Percentiles rank a stretch among this genome's conserved stretches.
Conservation (phyloP, 2,888 invertebrate genomes). For the Sipha maydis region DNA sequence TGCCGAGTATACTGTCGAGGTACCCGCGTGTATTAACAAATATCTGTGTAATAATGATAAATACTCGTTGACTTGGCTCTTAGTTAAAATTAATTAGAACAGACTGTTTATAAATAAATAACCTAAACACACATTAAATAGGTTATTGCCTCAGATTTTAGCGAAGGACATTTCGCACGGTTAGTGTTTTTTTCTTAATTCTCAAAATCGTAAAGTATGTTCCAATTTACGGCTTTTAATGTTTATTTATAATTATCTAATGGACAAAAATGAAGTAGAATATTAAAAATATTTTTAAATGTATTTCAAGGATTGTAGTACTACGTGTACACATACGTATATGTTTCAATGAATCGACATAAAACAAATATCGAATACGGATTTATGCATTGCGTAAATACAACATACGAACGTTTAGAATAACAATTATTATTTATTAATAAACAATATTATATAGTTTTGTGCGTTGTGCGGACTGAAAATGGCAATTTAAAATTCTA, state of each 20-base stretch:
- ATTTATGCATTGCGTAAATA: slow-evolving; percentile 12
- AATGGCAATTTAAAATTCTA: slow-evolving; percentile 57
- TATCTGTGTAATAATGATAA: slow-evolving; percentile 18
- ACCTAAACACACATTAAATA: background rate
- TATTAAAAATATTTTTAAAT: background rate
- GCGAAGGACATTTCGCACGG: slow-evolving; percentile 1
- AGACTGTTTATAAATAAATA: slow-evolving; percentile 7
- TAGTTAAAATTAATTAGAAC: slow-evolving; percentile 23
- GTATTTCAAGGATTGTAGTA: background rate
- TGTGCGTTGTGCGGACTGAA: slow-evolving; percentile 29
- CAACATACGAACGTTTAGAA: background rate
- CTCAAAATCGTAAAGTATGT: background rate
- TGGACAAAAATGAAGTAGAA: background rate
- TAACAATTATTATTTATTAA: slow-evolving; percentile 30
- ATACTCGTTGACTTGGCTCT: background rate
- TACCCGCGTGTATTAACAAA: too few relatives aligned
- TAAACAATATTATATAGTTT: slow-evolving; percentile 14
- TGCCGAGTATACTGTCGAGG: too few relatives aligned
- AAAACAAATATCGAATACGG: background rate
- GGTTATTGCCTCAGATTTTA: slow-evolving; percentile 14
- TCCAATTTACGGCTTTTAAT: background rate
- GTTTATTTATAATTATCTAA: too few relatives aligned
- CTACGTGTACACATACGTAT: background rate
- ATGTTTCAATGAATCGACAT: background rate
- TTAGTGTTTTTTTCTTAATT: background rate